Evolutionary conservation across 2,113 vertebrate species (phyloP).

Genomic region (Archilochus colubris): DNA sequence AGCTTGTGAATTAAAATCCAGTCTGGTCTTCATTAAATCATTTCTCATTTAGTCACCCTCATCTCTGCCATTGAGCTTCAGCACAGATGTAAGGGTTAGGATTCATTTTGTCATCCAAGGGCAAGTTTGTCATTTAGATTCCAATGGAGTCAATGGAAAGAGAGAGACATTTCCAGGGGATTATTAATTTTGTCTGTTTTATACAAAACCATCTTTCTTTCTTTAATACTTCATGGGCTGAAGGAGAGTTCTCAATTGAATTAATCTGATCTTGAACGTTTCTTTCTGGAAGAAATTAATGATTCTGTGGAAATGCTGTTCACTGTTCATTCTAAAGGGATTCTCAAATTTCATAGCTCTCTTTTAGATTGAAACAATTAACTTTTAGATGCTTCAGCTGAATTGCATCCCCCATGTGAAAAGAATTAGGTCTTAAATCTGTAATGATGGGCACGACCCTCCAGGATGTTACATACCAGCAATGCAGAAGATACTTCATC

Average conservation of each 20-base stretch:
- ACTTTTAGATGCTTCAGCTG: neutral
- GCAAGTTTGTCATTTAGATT: neutral
- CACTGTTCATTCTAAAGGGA: neutral
- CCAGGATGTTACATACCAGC: neutral
- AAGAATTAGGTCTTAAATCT: neutral
- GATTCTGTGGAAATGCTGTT: neutral
- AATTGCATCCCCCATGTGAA: neutral
- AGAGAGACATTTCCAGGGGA: neutral
- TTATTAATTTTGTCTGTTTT: neutral
- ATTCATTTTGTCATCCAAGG: neutral
- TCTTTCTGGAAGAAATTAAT: neutral
- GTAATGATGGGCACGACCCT: neutral
- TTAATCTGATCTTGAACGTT: neutral
- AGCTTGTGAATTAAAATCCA: neutral
- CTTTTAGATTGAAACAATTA: neutral
- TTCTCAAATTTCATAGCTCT: neutral
- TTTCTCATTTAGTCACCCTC: neutral
- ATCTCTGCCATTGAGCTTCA: neutral
- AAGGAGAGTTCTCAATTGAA: neutral
- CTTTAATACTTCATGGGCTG: neutral
- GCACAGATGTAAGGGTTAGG: neutral
- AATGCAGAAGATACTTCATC: neutral
- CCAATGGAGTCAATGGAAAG: neutral
- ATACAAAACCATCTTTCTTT: neutral
- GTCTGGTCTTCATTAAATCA: rapidly evolving